These are phyloP conservation scores for Neodontobutis hainanensis DNA, from an alignment of 2,113 vertebrate genomes.

Conservation along the genomic window DNA sequence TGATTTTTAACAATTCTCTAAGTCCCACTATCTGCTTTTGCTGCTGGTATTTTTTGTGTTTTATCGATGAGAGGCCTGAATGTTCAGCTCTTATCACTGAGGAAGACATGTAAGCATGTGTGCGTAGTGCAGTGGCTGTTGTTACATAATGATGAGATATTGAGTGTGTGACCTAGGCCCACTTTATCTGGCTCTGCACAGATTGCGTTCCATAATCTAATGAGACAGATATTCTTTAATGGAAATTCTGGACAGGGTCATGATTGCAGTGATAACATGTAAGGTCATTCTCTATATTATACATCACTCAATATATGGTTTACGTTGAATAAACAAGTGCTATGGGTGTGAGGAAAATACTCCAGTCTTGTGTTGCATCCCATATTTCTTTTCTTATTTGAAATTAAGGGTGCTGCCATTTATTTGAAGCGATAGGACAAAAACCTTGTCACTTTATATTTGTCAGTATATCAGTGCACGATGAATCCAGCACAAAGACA, in stretches of 20 bases:
- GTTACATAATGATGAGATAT: conserved; percentile 71
- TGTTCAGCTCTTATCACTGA: conserved; percentile 48
- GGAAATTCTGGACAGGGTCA: conserved; percentile 60
- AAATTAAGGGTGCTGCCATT: conserved; percentile 13
- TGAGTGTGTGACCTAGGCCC: conserved; percentile 66
- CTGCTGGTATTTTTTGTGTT: conserved; percentile 34
- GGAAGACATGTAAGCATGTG: conserved; percentile 7
- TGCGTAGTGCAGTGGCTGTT: conserved; percentile 21
- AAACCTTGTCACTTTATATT: conserved; percentile 39
- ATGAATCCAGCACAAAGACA: not conserved
- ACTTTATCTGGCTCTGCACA: conserved; percentile 64
- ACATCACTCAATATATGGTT: conserved; percentile 13
- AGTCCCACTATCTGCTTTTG: conserved; percentile 15
- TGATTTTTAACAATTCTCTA: too few species aligned
- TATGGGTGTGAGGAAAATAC: conserved; percentile 37
- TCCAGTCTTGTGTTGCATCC: conserved; percentile 47
- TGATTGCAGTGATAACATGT: conserved; percentile 65
- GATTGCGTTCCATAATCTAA: conserved; percentile 74
- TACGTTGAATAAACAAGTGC: conserved; percentile 33
- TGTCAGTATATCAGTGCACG: conserved; percentile 37
- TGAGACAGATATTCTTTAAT: conserved; percentile 73
- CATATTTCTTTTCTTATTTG: conserved; percentile 49
- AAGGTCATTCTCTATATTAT: conserved; percentile 62
- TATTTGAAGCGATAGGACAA: conserved; percentile 7
- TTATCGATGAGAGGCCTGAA: conserved; percentile 47